A percentile compares a stretch with the other conserved stretches of the same genome.
phyloP scores from a whole-genome alignment of 2,113 vertebrate species.

The Solea solea region DNA sequence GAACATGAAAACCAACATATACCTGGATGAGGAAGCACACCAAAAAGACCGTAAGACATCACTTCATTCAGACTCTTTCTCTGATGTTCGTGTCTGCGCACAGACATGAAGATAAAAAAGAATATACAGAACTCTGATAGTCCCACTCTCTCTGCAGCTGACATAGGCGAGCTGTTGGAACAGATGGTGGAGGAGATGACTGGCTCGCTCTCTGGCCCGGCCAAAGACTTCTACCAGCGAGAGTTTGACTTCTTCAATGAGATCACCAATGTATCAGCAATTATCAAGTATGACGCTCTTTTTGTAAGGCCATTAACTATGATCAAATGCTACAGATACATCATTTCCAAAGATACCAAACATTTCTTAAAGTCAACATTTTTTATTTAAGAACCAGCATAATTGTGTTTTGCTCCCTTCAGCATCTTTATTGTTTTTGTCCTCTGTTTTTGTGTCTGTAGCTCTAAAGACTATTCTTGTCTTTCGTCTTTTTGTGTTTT shows the following conservation, averaged over 20 bases:
- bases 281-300: conserved; percentile 88
- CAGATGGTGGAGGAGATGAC: conserved; percentile 95
- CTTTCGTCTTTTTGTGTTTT: no score
- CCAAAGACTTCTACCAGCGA: conserved; percentile 96
- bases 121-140: not conserved
- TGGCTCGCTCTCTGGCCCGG: conserved; percentile 90
- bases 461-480: no score
- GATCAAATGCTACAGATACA: no score
- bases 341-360: no score
- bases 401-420: no score
- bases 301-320: no score
- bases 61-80: not conserved
- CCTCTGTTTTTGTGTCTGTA: no score
- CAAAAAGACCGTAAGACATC: conserved; percentile 91
- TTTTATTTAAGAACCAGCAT: no score
- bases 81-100: not conserved
- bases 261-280: conserved; percentile 95
- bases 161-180: conserved; percentile 94
- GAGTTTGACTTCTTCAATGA: conserved; percentile 98
- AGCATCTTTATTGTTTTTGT: no score
- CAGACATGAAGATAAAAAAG: not conserved
- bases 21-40: conserved; percentile 90
- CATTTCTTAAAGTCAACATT: no score
- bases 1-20: conserved; percentile 99
- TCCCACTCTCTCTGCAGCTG: conserved; percentile 79